A percentile compares a stretch with the other conserved stretches of the same genome.
Evolutionary conservation across 35 echinoderm and acorn worm genomes (phyloP).

Genomic region (Acanthaster planci): DNA sequence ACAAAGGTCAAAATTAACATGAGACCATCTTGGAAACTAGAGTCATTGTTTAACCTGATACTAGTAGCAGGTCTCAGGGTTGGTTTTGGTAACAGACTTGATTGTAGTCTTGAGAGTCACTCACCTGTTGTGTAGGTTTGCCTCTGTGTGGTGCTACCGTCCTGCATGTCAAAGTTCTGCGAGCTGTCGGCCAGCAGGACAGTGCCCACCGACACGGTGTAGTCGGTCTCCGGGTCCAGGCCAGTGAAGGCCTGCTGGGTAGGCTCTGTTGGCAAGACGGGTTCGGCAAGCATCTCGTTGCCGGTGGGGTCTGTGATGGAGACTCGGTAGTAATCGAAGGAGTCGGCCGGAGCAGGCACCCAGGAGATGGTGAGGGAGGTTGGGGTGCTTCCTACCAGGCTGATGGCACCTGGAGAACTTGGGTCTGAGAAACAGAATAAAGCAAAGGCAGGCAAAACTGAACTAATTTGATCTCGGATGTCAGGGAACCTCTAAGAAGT

Average conservation of each 20-base stretch:
- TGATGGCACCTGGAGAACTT: background rate
- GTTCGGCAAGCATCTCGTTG: background rate
- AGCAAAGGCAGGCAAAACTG: too few species aligned
- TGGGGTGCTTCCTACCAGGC: background rate
- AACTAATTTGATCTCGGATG: too few species aligned
- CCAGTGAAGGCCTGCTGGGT: background rate
- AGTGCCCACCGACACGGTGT: background rate
- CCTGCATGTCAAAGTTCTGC: background rate
- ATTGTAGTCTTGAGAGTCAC: background rate
- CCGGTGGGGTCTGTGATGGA: constrained; percentile 10
- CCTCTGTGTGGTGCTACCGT: background rate
- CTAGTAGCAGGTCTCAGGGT: too few species aligned
- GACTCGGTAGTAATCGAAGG: constrained; percentile 40
- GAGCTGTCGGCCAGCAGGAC: background rate
- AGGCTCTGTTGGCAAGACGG: background rate
- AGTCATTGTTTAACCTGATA: too few species aligned
- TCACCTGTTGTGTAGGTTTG: background rate
- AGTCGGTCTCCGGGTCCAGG: background rate
- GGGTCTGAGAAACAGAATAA: background rate
- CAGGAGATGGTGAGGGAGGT: constrained; percentile 33
- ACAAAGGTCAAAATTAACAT: too few species aligned
- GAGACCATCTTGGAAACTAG: too few species aligned
- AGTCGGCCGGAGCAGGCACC: background rate
- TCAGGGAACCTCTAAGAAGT: too few species aligned
- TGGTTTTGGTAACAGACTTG: too few species aligned